These are phyloP conservation scores for Heliangelus exortis DNA, from an alignment of 2,797 vertebrate genomes.

Conservation along the genomic window DNA sequence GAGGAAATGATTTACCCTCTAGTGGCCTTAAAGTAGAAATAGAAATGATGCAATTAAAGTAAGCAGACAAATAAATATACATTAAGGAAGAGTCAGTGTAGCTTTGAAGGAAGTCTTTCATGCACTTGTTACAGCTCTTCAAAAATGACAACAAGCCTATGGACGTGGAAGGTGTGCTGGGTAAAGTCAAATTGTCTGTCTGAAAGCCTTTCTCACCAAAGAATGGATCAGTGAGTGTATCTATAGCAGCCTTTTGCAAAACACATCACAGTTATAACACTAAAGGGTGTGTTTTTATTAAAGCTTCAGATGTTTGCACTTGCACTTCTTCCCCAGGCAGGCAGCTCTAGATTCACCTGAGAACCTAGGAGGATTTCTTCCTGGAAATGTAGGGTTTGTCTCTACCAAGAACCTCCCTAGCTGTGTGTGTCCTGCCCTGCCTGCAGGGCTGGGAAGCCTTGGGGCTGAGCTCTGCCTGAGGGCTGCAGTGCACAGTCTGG, in stretches of 20 bases:
- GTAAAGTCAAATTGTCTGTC: background rate
- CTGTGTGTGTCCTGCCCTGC: too few relatives aligned
- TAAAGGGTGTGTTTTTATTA: background rate
- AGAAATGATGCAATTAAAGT: background rate
- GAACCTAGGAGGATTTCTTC: too few relatives aligned
- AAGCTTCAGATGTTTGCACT: background rate
- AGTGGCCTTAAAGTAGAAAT: background rate
- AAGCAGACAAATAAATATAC: background rate
- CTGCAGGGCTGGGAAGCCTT: too few relatives aligned
- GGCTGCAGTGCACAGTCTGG: too few relatives aligned
- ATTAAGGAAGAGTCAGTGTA: background rate
- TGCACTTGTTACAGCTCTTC: rapidly evolving
- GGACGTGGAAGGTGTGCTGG: background rate
- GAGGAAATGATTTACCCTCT: background rate
- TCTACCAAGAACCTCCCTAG: too few relatives aligned
- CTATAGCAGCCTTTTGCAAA: background rate
- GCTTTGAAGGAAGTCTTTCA: background rate
- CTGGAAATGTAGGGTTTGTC: too few relatives aligned
- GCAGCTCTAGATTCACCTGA: too few relatives aligned
- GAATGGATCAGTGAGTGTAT: background rate
- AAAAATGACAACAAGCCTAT: background rate
- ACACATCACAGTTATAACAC: background rate
- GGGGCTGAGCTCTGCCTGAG: too few relatives aligned
- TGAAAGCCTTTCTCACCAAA: background rate
- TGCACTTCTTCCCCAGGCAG: background rate